These are phyloP conservation scores for Diceros bicornis DNA, from an alignment of 2,797 vertebrate species.

Conservation along the genomic window DNA sequence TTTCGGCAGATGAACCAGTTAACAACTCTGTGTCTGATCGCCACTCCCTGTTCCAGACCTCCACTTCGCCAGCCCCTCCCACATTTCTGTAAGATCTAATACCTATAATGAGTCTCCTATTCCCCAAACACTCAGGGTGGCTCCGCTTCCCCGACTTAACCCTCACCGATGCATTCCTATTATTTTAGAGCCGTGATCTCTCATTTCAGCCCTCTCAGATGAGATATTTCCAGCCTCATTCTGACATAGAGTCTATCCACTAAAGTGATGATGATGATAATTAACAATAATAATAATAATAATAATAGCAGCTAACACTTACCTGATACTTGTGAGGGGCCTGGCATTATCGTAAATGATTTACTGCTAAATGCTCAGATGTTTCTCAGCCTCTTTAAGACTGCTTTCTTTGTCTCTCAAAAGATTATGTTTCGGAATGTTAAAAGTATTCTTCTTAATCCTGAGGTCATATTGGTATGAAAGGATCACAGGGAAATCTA, in stretches of 20 bases:
- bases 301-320: neutral
- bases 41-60: neutral
- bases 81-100: neutral
- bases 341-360: neutral
- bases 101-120: neutral
- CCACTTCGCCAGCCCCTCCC: neutral
- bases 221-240: constrained; percentile 19
- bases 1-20: neutral
- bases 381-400: neutral
- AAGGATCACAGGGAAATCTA: neutral
- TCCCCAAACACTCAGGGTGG: neutral
- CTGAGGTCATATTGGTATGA: neutral
- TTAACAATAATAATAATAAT: neutral
- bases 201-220: neutral
- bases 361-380: neutral
- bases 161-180: neutral
- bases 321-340: neutral
- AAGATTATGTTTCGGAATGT: neutral
- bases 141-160: neutral
- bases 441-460: neutral
- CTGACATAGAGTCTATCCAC: neutral
- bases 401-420: neutral
- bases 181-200: neutral
- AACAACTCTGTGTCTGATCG: neutral
- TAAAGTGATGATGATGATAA: neutral